Conservation (phyloP, 2,113 vertebrate genomes). For the Sphaerodactylus townsendi region DNA sequence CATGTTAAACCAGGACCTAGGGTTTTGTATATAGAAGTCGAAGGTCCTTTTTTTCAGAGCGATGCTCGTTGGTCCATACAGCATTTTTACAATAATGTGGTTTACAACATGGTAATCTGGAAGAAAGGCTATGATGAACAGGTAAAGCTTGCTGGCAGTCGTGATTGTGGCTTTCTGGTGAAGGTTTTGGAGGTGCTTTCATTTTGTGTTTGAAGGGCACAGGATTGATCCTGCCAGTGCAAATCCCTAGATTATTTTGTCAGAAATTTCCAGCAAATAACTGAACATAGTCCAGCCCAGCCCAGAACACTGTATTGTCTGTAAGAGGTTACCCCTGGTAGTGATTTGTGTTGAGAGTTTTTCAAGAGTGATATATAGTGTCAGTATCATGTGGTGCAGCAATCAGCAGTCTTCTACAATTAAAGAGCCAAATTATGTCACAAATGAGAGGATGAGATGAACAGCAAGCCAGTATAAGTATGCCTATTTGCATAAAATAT, state of each 20-base stretch:
- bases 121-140: conserved; percentile 44
- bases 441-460: too few relatives aligned
- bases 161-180: neutral
- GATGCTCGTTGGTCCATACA: conserved; percentile 49
- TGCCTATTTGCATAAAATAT: too few relatives aligned
- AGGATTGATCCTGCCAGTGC: neutral
- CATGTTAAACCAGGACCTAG: conserved; percentile 54
- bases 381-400: too few relatives aligned
- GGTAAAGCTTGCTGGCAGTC: conserved; percentile 37
- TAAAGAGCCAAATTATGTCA: too few relatives aligned
- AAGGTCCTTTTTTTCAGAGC: conserved; percentile 43
- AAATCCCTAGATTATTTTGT: neutral
- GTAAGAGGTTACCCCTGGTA: neutral
- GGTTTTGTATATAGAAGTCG: conserved; percentile 67
- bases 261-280: neutral
- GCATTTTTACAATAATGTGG: conserved; percentile 52
- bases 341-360: neutral
- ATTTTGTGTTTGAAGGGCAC: neutral
- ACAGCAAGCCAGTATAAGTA: neutral
- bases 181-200: rapidly evolving
- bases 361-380: neutral
- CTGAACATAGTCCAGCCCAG: neutral
- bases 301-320: neutral
- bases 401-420: too few relatives aligned
- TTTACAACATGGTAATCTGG: conserved; percentile 71